phyloP scores from a whole-genome alignment of 1,140 invertebrate genomes.

The Drosophila rufa region DNA sequence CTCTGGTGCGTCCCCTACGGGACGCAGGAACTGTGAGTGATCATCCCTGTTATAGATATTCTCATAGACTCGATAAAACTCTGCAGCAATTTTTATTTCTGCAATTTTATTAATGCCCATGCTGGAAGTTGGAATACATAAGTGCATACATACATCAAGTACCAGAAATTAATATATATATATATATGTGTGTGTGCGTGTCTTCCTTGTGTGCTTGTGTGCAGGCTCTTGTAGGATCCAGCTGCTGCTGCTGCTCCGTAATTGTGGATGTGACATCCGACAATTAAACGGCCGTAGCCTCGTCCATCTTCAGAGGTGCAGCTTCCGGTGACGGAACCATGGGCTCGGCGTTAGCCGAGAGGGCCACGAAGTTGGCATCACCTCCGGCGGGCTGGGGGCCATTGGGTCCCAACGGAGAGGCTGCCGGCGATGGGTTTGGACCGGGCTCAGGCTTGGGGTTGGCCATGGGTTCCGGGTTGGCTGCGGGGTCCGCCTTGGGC shows the following conservation, averaged over 20 bases:
- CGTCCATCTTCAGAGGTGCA: neutral
- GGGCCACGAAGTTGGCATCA: constrained; percentile 21
- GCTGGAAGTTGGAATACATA: constrained; percentile 36
- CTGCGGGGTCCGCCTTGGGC: constrained; percentile 18
- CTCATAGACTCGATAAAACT: neutral
- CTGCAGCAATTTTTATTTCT: neutral
- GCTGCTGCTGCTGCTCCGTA: constrained; percentile 4
- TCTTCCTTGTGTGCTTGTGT: constrained; percentile 21
- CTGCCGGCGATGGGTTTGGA: neutral
- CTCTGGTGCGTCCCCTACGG: no score
- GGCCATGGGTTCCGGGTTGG: constrained; percentile 8
- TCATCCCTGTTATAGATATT: no score
- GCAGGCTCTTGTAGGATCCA: neutral
- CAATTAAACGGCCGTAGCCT: neutral
- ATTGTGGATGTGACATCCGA: no score
- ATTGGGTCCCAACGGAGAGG: neutral
- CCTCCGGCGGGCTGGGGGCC: neutral
- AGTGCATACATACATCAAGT: constrained; percentile 11
- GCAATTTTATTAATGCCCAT: constrained; percentile 61
- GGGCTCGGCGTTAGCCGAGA: constrained; percentile 26
- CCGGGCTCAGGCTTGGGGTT: neutral
- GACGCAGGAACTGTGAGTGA: no score
- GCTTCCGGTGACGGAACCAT: neutral
- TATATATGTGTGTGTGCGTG: constrained; percentile 31
- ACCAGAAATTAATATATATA: constrained; percentile 6